Evolutionary conservation across 2,888 invertebrate genomes (phyloP), one percentile per base, ranked within the genome.

Genomic region (Morpho helenor): DNA sequence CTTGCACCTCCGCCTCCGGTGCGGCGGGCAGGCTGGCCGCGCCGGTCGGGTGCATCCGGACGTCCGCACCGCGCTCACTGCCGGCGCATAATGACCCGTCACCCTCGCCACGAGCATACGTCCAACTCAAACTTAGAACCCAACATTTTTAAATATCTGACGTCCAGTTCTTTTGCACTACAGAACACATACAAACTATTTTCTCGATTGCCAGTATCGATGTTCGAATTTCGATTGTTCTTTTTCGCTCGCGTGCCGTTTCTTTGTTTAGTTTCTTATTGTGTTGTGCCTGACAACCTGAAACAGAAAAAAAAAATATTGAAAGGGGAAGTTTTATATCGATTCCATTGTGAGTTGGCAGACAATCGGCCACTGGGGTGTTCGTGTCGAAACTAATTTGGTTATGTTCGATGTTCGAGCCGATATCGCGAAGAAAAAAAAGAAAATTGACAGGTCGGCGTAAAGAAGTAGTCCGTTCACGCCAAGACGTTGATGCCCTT

Each of bases 1-100:
- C 95, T 94, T 96, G 96, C 92, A 96, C 94, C 94, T 97, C 96
- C 94, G 96, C 96, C 93, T 95, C 95, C 80, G 93, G 94, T 91
- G 94, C 93, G 93, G 94, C 94, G 93, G 95, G 93, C 93, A 94
- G 93, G 85, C 91, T 92, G 87, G 93, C 91, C 82, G 93, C 92
- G 84, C 90, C 92, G 91, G 94, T 94, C 83, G 94, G 94, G 94
- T 94, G 94, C 94, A 94, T 94, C 92, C 94, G 94, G 87, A 75
- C 77, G 72, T 72, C 83, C 80, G 76, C 76, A 65, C 70, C 70
- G 79, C 77, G 69, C 80, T 79, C 76, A 84, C 73, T 73, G 77
- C 73, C 74, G 79, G 76, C 81, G 79, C 86, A 83, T 83, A 80
- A 76, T 78, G 79, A 78, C 75, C 73, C 57, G 68, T 75, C 74